Conservation (phyloP, 1,140 invertebrate genomes). For the Solen grandis region DNA sequence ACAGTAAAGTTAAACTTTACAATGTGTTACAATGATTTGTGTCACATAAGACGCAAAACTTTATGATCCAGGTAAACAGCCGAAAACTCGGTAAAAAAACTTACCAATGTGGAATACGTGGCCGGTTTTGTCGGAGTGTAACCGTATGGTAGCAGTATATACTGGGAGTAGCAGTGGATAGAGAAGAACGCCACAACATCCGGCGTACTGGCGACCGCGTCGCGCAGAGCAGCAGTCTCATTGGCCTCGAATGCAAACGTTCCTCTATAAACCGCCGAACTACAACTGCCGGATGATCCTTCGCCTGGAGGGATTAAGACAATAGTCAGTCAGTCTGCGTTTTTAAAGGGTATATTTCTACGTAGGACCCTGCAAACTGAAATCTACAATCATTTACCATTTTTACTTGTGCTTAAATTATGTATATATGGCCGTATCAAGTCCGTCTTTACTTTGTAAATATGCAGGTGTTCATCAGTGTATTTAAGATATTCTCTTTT, state of each 20-base stretch:
- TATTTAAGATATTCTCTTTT: no score
- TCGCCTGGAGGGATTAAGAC: conserved; percentile 13
- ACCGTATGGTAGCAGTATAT: conserved; percentile 47
- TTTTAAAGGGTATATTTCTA: background rate
- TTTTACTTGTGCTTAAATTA: no score
- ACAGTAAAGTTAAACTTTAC: no score
- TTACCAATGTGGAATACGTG: conserved; percentile 21
- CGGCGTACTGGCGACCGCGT: conserved; percentile 27
- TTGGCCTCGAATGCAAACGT: conserved; percentile 40
- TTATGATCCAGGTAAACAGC: no score
- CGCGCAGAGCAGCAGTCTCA: conserved; percentile 54
- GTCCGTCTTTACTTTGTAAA: no score
- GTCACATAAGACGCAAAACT: no score
- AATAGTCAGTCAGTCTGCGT: background rate
- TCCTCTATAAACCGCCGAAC: conserved; percentile 48
- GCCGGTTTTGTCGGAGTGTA: conserved; percentile 12
- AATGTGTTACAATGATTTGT: no score
- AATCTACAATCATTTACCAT: background rate
- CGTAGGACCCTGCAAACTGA: no score
- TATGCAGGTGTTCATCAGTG: no score
- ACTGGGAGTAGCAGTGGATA: conserved; percentile 61
- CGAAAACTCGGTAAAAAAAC: background rate
- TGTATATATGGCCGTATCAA: no score
- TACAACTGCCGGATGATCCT: conserved; percentile 27
- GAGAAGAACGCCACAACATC: conserved; percentile 50